phyloP scores from a whole-genome alignment of 35 echinoderm and acorn worm genomes.

The Heliocidaris tuberculata region DNA sequence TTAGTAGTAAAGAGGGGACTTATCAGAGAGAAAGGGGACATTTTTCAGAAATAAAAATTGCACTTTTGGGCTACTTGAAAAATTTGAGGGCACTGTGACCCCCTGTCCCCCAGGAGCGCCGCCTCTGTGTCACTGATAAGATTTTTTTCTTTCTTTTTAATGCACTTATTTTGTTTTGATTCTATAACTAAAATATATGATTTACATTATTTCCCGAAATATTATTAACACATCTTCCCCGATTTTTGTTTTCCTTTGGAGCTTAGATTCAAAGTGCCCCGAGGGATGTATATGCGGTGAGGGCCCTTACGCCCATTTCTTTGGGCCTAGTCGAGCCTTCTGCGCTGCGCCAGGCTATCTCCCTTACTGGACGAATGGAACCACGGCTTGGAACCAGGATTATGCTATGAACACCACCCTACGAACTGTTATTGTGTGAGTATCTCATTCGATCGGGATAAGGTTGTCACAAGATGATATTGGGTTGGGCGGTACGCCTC shows the following conservation, averaged over 20 bases:
- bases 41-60: no score
- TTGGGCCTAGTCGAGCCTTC: not conserved
- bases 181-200: not conserved
- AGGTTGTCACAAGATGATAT: not conserved
- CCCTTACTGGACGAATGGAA: constrained; percentile 13
- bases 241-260: not conserved
- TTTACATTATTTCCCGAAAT: not conserved
- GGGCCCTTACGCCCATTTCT: constrained; percentile 27
- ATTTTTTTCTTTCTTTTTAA: not conserved
- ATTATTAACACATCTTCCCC: not conserved
- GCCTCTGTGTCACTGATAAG: no score
- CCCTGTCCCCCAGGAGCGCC: no score
- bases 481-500: not conserved
- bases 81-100: no score
- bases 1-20: no score
- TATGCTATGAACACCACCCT: not conserved
- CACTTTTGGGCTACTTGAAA: no score
- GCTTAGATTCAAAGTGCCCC: not conserved
- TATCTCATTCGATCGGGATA: not conserved
- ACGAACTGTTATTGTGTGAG: not conserved
- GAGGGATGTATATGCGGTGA: not conserved
- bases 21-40: no score
- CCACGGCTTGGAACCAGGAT: not conserved
- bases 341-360: not conserved
- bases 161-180: not conserved